Evolutionary conservation across 2,888 invertebrate species (phyloP), one percentile per base, ranked within the genome.

Genomic region (Agrotis exclamationis): DNA sequence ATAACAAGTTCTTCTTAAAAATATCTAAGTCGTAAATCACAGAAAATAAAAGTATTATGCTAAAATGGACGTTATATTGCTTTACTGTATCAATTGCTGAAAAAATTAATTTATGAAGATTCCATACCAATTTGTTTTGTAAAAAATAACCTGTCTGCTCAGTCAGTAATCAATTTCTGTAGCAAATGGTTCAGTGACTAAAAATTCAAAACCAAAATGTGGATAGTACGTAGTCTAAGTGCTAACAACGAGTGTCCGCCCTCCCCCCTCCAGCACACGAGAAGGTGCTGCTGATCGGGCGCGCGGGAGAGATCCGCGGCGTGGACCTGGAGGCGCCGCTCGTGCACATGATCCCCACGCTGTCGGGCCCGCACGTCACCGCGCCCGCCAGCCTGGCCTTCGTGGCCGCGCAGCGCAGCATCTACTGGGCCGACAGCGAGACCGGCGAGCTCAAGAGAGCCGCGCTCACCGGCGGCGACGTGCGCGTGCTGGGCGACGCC

Each of bases 261-360:
- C 28, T 5, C 5, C 39, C 24, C 96, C 5, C 97, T 91, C 84
- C 95, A 97, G 98, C 97, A 72, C 98, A 98, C 93, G 98, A 98
- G 91, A 97, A 97, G 87, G 98, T 99, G 68, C 93, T 99, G 78
- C 95, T 99, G 80, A 97, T 98, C 87, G 97, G 98, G 3, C 96
- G 97, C 87, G 96, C 96, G 51, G 97, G 97, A 84, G 98, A 98
- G 94, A 98, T 99, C 83, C 97, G 98, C 63, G 99, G 98, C 57
- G 98, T 99, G 73, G 98, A 98, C 93, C 93, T 98, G 82, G 96
- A 97, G 74, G 97, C 97, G 91, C 98, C 98, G 4, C 97, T 97
- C 89, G 97, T 97, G 92, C 98, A 98, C 90, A 97, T 98, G 54
- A 98, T 98, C 85, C 98, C 99, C 14, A 98, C 98, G 24, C 97